Base-by-base conservation (phyloP, 92 coral and sea anemone species). In the Bergia puertoricense region DNA sequence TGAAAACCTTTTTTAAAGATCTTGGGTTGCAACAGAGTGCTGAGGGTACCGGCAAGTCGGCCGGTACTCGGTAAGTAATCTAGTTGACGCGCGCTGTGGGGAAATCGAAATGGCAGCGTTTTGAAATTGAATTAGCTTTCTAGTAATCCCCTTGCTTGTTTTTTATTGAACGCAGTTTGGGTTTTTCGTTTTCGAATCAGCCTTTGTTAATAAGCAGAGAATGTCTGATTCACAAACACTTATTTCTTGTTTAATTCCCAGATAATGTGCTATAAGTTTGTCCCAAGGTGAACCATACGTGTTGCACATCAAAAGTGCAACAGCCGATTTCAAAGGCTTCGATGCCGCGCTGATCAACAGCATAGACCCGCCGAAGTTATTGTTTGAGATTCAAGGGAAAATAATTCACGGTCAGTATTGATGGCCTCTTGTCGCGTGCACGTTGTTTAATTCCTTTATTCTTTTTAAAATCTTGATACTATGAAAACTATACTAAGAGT, bases 31-130 rank as follows among this genome's bases (percentile, higher is more conserved):
- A 69, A 59, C 57, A 84, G 23, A 84, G 87, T 51, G 87, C 46
- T 84, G 30, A 30, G 30, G 30, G 79, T 84, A 7, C 87, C 79
- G 13, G 45, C 79, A 50, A 46, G 79, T 7, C 30, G 30, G 30
- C 68, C 6, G 48, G 14, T 23, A 30, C 78, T 13, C 87, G 87
- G 87, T 84, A 51, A 84, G 87, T 72, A 79, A 79, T 84, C 79
- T n/a, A 82, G 45, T 84, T 84, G 30, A 30, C 30, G 30, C 87
- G 46, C 87, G 87, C 87, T 84, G 87, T 30, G 6, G 30, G 87
- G 87, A 15, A 46, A 68, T 43, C 46, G 76, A 38, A 84, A 68
- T 84, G 87, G 87, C 67, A 79, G 79, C 87, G 78, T 39, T 62
- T 71, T 84, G 56, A 62, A 48, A 62, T 62, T 16, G 18, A 38